phyloP scores from a whole-genome alignment of 2,797 vertebrate species.

The Syngnathus rostellatus region DNA sequence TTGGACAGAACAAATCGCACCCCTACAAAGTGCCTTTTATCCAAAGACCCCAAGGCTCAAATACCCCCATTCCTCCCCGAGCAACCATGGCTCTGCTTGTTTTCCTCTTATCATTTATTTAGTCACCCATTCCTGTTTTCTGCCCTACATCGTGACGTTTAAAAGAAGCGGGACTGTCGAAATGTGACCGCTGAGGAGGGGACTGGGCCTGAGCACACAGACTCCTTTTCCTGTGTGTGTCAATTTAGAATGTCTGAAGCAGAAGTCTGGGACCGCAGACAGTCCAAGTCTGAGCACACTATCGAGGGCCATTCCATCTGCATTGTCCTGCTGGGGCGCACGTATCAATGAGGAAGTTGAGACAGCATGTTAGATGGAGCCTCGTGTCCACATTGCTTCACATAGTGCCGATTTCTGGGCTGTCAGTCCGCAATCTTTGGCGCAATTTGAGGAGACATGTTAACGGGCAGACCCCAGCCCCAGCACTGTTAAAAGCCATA shows the following conservation, averaged over 20 bases:
- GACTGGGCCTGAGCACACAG: constrained; percentile 40
- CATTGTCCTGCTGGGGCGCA: constrained; percentile 66
- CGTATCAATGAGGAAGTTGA: constrained; percentile 58
- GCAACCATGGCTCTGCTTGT: constrained; percentile 76
- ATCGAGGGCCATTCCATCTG: constrained; percentile 45
- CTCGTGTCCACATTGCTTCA: constrained; percentile 53
- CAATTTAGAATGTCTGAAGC: constrained; percentile 56
- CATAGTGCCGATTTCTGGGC: constrained; percentile 51
- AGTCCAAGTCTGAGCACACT: constrained; percentile 26
- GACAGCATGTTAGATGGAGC: constrained; percentile 58
- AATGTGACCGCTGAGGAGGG: constrained; percentile 71
- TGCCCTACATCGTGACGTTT: constrained; percentile 85
- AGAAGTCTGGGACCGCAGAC: constrained; percentile 30
- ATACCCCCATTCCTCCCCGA: constrained; percentile 70
- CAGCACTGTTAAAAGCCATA: constrained; percentile 69
- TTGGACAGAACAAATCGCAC: constrained; percentile 82
- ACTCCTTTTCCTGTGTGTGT: constrained; percentile 18
- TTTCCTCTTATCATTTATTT: constrained; percentile 78
- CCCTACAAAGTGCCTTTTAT: constrained; percentile 97
- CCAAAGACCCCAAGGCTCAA: constrained; percentile 70
- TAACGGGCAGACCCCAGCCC: constrained; percentile 62
- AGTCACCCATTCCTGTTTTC: constrained; percentile 77
- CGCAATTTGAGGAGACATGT: constrained; percentile 70
- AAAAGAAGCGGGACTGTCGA: constrained; percentile 76
- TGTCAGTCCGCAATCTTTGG: constrained; percentile 59